Base-by-base conservation (phyloP, 2,113 vertebrate genomes). In the Chamaetylas fuelleborni region DNA sequence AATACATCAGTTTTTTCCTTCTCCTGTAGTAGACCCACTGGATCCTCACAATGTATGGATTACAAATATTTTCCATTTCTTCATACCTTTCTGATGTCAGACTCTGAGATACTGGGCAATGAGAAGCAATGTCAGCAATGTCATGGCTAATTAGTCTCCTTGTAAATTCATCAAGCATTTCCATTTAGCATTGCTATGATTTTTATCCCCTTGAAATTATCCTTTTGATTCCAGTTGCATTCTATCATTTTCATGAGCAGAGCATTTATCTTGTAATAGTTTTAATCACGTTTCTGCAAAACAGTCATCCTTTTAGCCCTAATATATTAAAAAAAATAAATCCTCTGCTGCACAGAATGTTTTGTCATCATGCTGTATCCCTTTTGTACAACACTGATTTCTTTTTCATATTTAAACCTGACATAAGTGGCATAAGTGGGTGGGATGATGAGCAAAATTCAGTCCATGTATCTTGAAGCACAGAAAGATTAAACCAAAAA, bases 281-380 rank as follows among this genome's bases (percentile, higher is more conserved):
- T 96, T 87, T 31, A 78, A 66, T 74, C 17, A 72, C 25, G 19
- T 69, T 90, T 92, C 71, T 88, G 54, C 20, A 94, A 95, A 92
- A 31, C 12, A 71, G 31, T 62, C 18, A 9, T 66, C 36, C 34
- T 78, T 95, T 95, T 56, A 84, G 34, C 22, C 9, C 57, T 40
- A 48, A 53, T 81, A 82, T 17, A 45, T 45, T 19, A 2, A 15
- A 38, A 57, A 95, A 73, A 54, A n/a, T 81, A 79, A 67, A 42
- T 38, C 19, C 28, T 60, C 45, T 54, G 45, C 40, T 50, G 33
- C 33, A 42, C 19, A 72, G 64, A n/a, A 31, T 12, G 74, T 84
- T 80, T 73, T 81, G 43, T 50, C 61, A 42, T 67, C 74, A 47
- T 28, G 36, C 45, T 57, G 28, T 33, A 51, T 62, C 11, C 14